Base-by-base conservation (phyloP, 1,140 invertebrate genomes). In the Adoxophyes honmai region DNA sequence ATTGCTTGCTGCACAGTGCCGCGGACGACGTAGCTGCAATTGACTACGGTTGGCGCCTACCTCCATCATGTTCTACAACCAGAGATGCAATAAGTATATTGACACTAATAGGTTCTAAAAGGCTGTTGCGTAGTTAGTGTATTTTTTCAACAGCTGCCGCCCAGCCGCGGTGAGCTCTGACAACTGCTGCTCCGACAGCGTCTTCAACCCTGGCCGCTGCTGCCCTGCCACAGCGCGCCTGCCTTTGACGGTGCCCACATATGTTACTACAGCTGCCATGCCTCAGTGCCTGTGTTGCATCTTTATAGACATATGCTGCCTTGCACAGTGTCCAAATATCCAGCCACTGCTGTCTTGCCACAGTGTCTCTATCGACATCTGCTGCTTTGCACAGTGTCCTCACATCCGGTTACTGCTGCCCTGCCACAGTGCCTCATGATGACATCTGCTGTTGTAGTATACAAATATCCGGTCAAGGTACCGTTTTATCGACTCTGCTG, bases 151-250 rank as follows among this genome's bases (percentile, higher is more conserved):
- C 15, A 16, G 18, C 18, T 21, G 14, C 8, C 18, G 53, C 53
- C 53, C 15, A 37, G 52, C 18, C 52, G 18, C 52, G 35, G 15
- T 37, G 6, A 15, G 5, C 15, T 5, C 1, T 21, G 44, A 21
- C 6, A n/a, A 37, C 38, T 33, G 54, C 54, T 21, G 52, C 38
- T 14, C 1, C 0, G 16, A 34, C 38, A 14, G n/a, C 36, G 16
- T 9, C 1, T 3, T 10, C n/a, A n/a, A 1, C 16, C 3, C n/a
- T 34, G 14, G 4, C 13, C n/a, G 10, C 39, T 34, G 38, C 39
- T 56, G 55, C 55, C 55, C 11, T 35, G 44, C 15, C 55, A 51
- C 55, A 52, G 48, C 15, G 10, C 33, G 10, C 11, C 21, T n/a
- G n/a, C n/a, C n/a, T n/a, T n/a, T n/a, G n/a, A n/a, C n/a, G n/a